Percentiles rank a stretch among this genome's conserved stretches.
Conservation (phyloP, 2,888 invertebrate species). For the Dasysyrphus tricinctus region DNA sequence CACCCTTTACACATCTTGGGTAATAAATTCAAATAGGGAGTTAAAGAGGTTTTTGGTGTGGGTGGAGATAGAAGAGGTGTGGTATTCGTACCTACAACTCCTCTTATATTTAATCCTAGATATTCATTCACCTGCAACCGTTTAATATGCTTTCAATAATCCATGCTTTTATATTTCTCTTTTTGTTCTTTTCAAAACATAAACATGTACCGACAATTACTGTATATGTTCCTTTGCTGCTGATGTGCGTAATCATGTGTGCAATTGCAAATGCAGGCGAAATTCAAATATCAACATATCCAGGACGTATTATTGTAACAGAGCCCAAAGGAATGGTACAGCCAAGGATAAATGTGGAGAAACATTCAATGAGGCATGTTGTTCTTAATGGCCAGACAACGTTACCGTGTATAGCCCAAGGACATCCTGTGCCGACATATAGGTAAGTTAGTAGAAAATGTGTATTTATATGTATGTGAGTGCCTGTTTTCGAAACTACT, state of each 20-base stretch:
- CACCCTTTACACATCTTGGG: constrained; percentile 17
- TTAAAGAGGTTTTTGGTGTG: neutral
- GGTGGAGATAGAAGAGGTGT: neutral
- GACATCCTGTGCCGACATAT: constrained; percentile 91
- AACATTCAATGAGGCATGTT: constrained; percentile 88
- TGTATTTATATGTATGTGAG: constrained; percentile 16
- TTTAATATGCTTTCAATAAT: constrained; percentile 68
- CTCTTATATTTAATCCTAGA: constrained; percentile 34
- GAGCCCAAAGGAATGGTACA: constrained; percentile 91
- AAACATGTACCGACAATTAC: neutral
- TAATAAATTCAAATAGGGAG: constrained; percentile 31
- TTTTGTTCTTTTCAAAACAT: constrained; percentile 19
- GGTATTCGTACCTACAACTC: constrained; percentile 1
- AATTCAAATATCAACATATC: constrained; percentile 88
- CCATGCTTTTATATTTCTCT: constrained; percentile 34
- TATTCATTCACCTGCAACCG: constrained; percentile 53
- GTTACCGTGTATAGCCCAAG: constrained; percentile 91
- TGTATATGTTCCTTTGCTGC: neutral
- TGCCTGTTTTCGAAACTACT: neutral
- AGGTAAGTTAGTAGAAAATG: constrained; percentile 84
- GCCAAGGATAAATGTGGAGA: constrained; percentile 89
- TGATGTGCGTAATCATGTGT: constrained; percentile 28
- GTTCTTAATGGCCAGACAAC: constrained; percentile 89
- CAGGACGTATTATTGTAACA: constrained; percentile 86
- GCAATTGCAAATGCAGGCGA: constrained; percentile 82